Evolutionary conservation across 2,113 vertebrate genomes (phyloP).

Genomic region (Amblyopsis rosae): DNA sequence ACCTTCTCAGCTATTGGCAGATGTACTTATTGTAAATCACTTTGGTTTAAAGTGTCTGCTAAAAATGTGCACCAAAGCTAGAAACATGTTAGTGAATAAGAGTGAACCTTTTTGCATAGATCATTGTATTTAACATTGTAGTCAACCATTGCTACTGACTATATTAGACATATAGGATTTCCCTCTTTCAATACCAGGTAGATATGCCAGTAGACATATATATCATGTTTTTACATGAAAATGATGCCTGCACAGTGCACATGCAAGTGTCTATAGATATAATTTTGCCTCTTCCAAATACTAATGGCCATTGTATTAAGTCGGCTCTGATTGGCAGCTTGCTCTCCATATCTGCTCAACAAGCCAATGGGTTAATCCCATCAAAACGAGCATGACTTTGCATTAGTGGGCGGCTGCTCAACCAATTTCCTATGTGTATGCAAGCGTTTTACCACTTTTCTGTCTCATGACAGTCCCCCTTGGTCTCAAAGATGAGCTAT

Average conservation of each 20-base stretch:
- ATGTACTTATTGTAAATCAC: no score
- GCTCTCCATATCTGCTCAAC: conserved; percentile 42
- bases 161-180: background rate
- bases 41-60: no score
- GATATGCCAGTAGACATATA: conserved; percentile 5
- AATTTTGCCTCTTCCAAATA: conserved; percentile 17
- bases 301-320: conserved; percentile 38
- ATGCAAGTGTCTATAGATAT: background rate
- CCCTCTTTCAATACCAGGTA: background rate
- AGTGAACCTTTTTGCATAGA: no score
- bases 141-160: no score
- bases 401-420: conserved; percentile 37
- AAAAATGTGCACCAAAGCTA: no score
- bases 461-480: conserved; percentile 25
- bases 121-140: no score
- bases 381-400: conserved; percentile 53
- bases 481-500: conserved; percentile 35
- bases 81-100: no score
- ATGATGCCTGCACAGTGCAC: background rate
- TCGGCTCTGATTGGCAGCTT: conserved; percentile 47
- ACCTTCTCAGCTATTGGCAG: no score
- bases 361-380: conserved; percentile 53
- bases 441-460: conserved; percentile 40
- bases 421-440: conserved; percentile 41
- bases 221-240: conserved; percentile 9